A percentile compares a stretch with the other conserved stretches of the same genome.
phyloP scores from a whole-genome alignment of 2,113 vertebrate genomes.

The Macquaria ambigua region DNA sequence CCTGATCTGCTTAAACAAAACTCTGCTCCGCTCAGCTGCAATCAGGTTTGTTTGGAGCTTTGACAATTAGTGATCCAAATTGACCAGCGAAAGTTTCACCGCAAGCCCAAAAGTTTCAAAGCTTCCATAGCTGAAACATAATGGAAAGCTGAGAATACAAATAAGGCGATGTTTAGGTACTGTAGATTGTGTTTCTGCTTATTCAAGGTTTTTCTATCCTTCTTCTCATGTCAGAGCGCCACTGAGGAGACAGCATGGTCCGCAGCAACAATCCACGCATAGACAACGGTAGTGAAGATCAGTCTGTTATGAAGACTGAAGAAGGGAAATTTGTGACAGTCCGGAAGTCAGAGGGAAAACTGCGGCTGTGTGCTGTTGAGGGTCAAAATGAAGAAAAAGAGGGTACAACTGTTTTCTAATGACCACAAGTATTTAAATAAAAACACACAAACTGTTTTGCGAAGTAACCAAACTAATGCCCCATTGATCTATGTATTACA shows the following conservation, averaged over 20 bases:
- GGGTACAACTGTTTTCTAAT: slow-evolving; percentile 1
- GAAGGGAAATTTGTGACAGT: neutral
- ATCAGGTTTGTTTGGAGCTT: too few relatives aligned
- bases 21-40: too few relatives aligned
- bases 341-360: rapidly evolving
- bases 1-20: too few relatives aligned
- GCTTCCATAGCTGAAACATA: too few relatives aligned
- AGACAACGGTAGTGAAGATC: too few relatives aligned
- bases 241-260: neutral
- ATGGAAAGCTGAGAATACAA: too few relatives aligned
- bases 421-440: neutral
- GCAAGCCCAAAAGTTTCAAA: too few relatives aligned
- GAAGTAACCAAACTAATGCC: neutral
- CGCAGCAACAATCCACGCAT: too few relatives aligned
- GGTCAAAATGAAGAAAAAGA: rapidly evolving
- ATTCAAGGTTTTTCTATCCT: neutral
- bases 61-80: too few relatives aligned
- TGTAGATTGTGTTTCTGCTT: neutral
- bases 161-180: too few relatives aligned
- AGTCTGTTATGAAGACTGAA: neutral
- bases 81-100: too few relatives aligned
- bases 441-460: neutral
- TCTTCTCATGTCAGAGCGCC: neutral
- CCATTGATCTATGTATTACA: neutral
- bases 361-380: neutral